These are phyloP conservation scores for Odontocolon sp. DNA, from an alignment of 2,888 invertebrate genomes.

Conservation along the genomic window DNA sequence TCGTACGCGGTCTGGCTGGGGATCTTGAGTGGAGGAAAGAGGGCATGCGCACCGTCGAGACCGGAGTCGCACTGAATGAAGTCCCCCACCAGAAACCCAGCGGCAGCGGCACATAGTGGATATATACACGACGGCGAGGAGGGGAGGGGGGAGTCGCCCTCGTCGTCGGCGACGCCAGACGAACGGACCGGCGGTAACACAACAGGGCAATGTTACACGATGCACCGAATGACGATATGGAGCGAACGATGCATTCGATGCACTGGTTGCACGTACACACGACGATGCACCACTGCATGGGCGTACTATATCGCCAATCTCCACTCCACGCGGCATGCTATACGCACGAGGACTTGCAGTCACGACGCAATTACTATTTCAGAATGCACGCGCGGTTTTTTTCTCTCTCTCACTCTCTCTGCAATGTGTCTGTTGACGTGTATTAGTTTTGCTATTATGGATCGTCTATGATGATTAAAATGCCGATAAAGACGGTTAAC, in stretches of 20 bases:
- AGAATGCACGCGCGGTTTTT: slow-evolving; percentile 12
- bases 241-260: slow-evolving; percentile 27
- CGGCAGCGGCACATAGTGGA: slow-evolving; percentile 35
- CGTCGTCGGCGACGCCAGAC: slow-evolving; percentile 49
- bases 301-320: neutral
- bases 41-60: slow-evolving; percentile 74
- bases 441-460: no score
- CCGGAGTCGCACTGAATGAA: slow-evolving; percentile 78
- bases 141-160: no score
- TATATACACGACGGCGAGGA: slow-evolving; percentile 2
- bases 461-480: no score
- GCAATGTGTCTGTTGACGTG: no score
- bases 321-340: neutral
- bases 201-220: slow-evolving; percentile 67
- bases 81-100: slow-evolving; percentile 67
- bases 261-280: slow-evolving; percentile 43
- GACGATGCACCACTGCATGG: slow-evolving; percentile 37
- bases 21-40: slow-evolving; percentile 58
- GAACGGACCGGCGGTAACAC: slow-evolving; percentile 15
- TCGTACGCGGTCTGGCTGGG: slow-evolving; percentile 60
- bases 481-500: no score
- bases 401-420: neutral
- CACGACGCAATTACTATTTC: slow-evolving; percentile 40
- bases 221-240: slow-evolving; percentile 55
- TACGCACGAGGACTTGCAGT: slow-evolving; percentile 12